Conservation (phyloP, 2,888 invertebrate genomes). For the Aphrophora alni region DNA sequence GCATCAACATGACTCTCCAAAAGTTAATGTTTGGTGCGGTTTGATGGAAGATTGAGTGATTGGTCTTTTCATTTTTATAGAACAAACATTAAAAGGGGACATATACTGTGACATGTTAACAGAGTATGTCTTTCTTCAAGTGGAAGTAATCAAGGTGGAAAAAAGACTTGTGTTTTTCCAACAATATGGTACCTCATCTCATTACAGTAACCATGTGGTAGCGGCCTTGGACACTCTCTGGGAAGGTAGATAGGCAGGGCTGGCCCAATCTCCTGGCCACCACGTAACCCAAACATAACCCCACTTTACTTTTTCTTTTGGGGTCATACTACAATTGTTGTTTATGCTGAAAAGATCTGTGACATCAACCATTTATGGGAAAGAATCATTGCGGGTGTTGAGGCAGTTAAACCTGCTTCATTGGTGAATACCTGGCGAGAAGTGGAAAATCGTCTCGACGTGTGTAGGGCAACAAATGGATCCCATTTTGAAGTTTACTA, state of each 20-base stretch:
- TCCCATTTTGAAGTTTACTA: too few species aligned
- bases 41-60: neutral
- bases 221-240: neutral
- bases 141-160: constrained; percentile 6
- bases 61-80: neutral
- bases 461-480: too few species aligned
- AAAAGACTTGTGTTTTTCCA: neutral
- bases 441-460: too few species aligned
- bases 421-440: too few species aligned
- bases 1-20: neutral
- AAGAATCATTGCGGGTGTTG: constrained; percentile 7
- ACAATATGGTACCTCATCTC: neutral
- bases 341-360: constrained; percentile 1
- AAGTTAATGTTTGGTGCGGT: neutral
- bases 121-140: neutral
- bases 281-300: constrained; percentile 4
- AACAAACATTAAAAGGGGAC: neutral
- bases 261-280: neutral
- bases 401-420: neutral
- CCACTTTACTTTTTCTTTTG: constrained; percentile 13
- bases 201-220: neutral
- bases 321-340: constrained; percentile 14
- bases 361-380: constrained; percentile 10
- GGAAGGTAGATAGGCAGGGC: neutral
- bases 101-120: neutral